These are phyloP conservation scores for Fratercula arctica DNA, from an alignment of 2,797 vertebrate genomes.

Conservation along the genomic window DNA sequence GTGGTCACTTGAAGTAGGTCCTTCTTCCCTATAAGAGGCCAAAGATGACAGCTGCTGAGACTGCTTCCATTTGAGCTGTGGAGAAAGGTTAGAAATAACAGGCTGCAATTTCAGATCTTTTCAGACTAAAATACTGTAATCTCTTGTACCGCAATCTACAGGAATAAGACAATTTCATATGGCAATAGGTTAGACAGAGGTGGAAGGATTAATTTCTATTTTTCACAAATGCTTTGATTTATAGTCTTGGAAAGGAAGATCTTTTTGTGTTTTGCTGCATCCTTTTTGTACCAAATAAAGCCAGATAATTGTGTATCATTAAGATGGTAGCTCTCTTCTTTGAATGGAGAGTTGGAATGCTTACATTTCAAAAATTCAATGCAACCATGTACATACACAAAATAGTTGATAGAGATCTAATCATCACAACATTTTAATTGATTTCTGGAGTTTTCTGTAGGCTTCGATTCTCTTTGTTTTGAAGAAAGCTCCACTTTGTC, in stretches of 20 bases:
- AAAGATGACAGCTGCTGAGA: not conserved
- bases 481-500: not conserved
- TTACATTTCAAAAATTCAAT: not conserved
- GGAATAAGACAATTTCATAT: not conserved
- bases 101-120: not conserved
- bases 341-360: not conserved
- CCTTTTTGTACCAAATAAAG: not conserved
- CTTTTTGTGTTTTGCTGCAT: not conserved
- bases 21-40: not conserved
- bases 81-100: not conserved
- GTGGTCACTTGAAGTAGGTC: not conserved
- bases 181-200: not conserved
- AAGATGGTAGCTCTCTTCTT: not conserved
- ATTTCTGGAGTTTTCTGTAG: not conserved
- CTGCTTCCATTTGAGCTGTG: not conserved
- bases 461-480: not conserved
- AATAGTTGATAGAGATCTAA: not conserved
- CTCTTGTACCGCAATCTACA: accelerated
- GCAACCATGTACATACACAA: not conserved
- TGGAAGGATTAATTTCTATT: not conserved
- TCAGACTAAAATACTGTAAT: not conserved
- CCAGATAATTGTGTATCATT: not conserved
- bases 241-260: not conserved
- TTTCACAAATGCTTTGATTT: not conserved
- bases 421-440: constrained; percentile 15